A percentile compares a stretch with the other conserved stretches of the same genome.
Evolutionary conservation across 1,140 invertebrate species (phyloP).

Genomic region (Rhynchophorus ferrugineus): DNA sequence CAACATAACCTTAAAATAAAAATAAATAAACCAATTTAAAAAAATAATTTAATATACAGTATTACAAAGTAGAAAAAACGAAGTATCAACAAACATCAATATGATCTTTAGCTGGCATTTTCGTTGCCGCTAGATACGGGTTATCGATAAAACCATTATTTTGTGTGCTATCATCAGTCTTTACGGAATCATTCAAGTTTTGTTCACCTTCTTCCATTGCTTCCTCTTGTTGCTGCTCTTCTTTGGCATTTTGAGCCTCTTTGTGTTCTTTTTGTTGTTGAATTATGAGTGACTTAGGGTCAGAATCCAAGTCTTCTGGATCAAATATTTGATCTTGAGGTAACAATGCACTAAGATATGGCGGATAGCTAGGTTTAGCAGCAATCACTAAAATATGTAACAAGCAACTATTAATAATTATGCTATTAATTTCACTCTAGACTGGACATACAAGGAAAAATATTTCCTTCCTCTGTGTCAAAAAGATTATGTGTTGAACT

Average conservation of each 20-base stretch:
- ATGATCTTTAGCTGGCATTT: slow-evolving; percentile 48
- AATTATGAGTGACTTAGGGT: slow-evolving; percentile 56
- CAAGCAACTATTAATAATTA: slow-evolving; percentile 7
- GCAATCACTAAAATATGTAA: slow-evolving; percentile 68
- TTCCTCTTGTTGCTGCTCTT: slow-evolving; percentile 35
- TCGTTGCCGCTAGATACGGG: slow-evolving; percentile 76
- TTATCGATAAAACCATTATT: slow-evolving; percentile 70
- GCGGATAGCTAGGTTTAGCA: slow-evolving; percentile 70
- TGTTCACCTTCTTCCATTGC: slow-evolving; percentile 41
- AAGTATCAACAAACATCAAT: neutral
- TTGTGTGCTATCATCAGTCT: slow-evolving; percentile 41
- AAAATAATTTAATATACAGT: too few relatives aligned
- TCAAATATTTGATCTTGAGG: slow-evolving; percentile 94
- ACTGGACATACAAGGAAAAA: slow-evolving; percentile 69
- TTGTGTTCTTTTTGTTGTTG: slow-evolving; percentile 41
- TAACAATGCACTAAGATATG: slow-evolving; percentile 78
- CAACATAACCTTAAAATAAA: too few relatives aligned
- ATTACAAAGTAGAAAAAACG: too few relatives aligned
- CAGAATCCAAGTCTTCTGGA: slow-evolving; percentile 80
- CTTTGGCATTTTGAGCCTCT: slow-evolving; percentile 36
- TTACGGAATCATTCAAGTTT: slow-evolving; percentile 22
- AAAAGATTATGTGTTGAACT: slow-evolving; percentile 86
- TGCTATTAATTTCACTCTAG: slow-evolving; percentile 3
- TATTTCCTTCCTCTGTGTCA: slow-evolving; percentile 76
- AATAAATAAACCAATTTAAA: too few relatives aligned